Percentiles rank a stretch among this genome's conserved stretches.
Conservation (phyloP, 2,797 vertebrate species). For the Sebastes cheni region DNA sequence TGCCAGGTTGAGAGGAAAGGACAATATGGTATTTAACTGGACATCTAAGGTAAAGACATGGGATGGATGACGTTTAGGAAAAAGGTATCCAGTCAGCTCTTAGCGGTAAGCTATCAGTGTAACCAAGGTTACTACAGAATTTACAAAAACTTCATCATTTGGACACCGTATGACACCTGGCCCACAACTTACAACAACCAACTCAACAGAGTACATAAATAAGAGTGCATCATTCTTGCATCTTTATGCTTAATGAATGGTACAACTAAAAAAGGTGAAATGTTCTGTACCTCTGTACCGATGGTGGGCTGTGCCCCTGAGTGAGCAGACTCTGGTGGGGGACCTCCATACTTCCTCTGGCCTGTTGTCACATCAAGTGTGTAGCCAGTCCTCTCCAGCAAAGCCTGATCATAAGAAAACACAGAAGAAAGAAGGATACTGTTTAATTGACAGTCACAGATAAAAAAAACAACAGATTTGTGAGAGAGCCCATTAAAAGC, state of each 20-base stretch:
- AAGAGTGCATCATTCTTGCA: background rate
- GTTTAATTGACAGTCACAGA: background rate
- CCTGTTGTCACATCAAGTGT: conserved; percentile 99
- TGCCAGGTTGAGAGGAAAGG: conserved; percentile 58
- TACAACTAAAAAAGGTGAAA: background rate
- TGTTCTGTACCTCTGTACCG: conserved; percentile 92
- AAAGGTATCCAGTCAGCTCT: conserved; percentile 69
- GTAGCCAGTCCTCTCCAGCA: conserved; percentile 97
- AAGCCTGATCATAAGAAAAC: conserved; percentile 69
- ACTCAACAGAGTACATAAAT: background rate
- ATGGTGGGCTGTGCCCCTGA: conserved; percentile 94
- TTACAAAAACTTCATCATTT: conserved; percentile 60
- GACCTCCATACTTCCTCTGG: conserved; percentile 98
- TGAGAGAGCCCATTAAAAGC: background rate
- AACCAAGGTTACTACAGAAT: conserved; percentile 68
- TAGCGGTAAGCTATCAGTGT: conserved; percentile 72
- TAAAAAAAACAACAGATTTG: too few relatives aligned
- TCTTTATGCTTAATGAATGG: background rate
- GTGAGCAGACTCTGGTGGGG: conserved; percentile 94
- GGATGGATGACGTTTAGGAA: background rate
- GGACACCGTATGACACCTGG: conserved; percentile 28
- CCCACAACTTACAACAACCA: background rate
- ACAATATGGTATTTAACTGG: background rate
- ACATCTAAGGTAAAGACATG: background rate
- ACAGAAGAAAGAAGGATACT: too few relatives aligned